Evolutionary conservation across 2,113 vertebrate species (phyloP).

Genomic region (Perca schrenkii): DNA sequence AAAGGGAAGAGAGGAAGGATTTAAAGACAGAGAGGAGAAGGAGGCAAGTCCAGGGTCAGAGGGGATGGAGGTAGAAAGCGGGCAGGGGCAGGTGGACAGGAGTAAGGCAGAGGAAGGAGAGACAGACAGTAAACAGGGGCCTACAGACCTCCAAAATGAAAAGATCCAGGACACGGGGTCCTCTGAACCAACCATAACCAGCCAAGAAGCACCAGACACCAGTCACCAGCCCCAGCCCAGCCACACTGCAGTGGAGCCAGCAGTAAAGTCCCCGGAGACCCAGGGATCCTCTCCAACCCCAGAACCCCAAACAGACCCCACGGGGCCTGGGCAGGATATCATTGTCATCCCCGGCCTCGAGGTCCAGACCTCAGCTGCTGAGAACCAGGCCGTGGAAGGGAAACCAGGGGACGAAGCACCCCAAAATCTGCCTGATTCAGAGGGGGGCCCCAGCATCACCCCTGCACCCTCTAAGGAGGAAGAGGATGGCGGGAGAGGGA

Average conservation of each 20-base stretch:
- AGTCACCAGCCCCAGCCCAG: conserved; percentile 3
- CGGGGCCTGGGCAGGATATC: neutral
- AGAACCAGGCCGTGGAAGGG: conserved; percentile 9
- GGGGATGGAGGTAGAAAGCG: conserved; percentile 79
- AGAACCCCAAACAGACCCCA: conserved; percentile 12
- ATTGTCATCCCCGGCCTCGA: neutral
- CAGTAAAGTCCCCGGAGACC: conserved; percentile 5
- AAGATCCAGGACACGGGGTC: conserved; percentile 74
- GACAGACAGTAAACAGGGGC: conserved; percentile 70
- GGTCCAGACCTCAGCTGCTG: neutral
- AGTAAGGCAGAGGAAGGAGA: conserved; percentile 80
- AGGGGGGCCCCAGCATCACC: conserved; percentile 17
- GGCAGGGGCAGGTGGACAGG: conserved; percentile 76
- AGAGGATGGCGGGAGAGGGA: conserved; percentile 26
- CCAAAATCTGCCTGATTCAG: conserved; percentile 11
- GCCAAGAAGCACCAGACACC: conserved; percentile 27
- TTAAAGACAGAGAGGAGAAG: conserved; percentile 71
- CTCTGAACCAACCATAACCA: conserved; percentile 33
- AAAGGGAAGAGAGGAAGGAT: conserved; percentile 83
- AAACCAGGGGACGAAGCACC: conserved; percentile 14
- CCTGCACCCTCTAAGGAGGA: conserved; percentile 39
- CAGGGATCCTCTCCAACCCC: conserved; percentile 1
- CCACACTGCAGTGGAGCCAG: conserved; percentile 20
- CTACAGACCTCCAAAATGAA: conserved; percentile 66
- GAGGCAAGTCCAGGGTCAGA: conserved; percentile 83